Base-by-base conservation (phyloP, 2,797 vertebrate genomes). In the Dromococcyx pavoninus region DNA sequence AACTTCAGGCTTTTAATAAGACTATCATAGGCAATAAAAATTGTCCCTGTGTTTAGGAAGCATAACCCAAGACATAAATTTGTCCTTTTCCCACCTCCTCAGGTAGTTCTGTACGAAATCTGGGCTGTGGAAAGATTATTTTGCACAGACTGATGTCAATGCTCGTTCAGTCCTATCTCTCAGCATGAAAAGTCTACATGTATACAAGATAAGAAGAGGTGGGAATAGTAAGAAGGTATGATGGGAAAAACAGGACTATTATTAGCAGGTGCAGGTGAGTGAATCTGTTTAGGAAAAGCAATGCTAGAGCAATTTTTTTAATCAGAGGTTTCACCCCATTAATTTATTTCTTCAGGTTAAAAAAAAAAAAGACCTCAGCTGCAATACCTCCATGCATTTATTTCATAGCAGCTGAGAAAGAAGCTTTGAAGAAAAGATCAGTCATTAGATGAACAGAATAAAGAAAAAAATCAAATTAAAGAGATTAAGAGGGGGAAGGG, bases 401-500 rank as follows among this genome's bases (percentile, higher is more conserved):
- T 82, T 78, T 65, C 30, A 43, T 22, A 80, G 51, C 65, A 70
- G 27, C 41, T 87, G 66, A 17, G 43, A 17, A 51, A 88, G 87
- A 80, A 79, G 72, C 51, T 90, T 92, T 91, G 67, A 92, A 94
- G 77, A 73, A 93, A 95, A 89, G 46, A 53, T 48, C 71, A 56
- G 56, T 58, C 61, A 67, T 86, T 88, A 64, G 17, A 71, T 25
- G 67, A 82, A 50, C 35, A 74, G 66, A 79, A 70, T 67, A 87
- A 91, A 80, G 44, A 64, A 39, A 78, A 73, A 71, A 70, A 94
- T 27, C 10, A 83, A 74, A 88, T 94, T 89, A 39, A 73, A 92
- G 43, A 54, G 27, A 69, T 23, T 35, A 37, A 57, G 9, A 12
- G 3, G 2, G 0, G 3, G 3, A 8, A 3, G 0, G 3, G 2